phyloP scores from a whole-genome alignment of 2,797 vertebrate genomes.

The Syngnathus rostellatus region DNA sequence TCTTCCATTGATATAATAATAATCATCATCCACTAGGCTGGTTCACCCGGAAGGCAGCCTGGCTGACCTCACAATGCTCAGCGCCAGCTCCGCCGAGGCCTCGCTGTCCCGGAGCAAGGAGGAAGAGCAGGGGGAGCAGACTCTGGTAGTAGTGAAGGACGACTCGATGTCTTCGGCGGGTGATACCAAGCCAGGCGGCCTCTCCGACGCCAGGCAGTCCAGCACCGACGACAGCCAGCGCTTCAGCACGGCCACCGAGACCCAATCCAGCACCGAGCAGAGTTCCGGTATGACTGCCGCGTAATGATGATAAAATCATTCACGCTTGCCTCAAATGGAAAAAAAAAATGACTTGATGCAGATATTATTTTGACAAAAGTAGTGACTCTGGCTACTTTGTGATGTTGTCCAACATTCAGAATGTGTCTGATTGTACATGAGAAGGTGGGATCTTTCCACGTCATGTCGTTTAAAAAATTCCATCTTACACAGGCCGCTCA shows the following conservation, averaged over 20 bases:
- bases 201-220: slow-evolving; percentile 48
- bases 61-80: slow-evolving; percentile 89
- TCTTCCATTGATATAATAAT: slow-evolving; percentile 6
- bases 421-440: too few species aligned
- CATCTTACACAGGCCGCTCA: too few species aligned
- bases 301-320: background rate
- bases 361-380: too few species aligned
- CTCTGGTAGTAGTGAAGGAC: slow-evolving; percentile 53
- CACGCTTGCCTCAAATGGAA: background rate
- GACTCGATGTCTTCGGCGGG: slow-evolving; percentile 27
- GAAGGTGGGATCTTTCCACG: too few species aligned
- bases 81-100: slow-evolving; percentile 63
- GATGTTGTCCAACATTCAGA: too few species aligned
- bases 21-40: slow-evolving; percentile 65
- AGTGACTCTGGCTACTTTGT: too few species aligned
- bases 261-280: slow-evolving; percentile 69
- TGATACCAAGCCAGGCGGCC: slow-evolving; percentile 42
- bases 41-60: slow-evolving; percentile 90
- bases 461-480: too few species aligned
- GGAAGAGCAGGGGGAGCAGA: slow-evolving; percentile 33
- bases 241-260: slow-evolving; percentile 57
- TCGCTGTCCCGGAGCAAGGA: slow-evolving; percentile 32
- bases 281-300: slow-evolving; percentile 72
- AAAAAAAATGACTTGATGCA: background rate
- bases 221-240: slow-evolving; percentile 69